These are phyloP conservation scores for Vicugna pacos DNA, from an alignment of 2,113 vertebrate species.

Conservation along the genomic window DNA sequence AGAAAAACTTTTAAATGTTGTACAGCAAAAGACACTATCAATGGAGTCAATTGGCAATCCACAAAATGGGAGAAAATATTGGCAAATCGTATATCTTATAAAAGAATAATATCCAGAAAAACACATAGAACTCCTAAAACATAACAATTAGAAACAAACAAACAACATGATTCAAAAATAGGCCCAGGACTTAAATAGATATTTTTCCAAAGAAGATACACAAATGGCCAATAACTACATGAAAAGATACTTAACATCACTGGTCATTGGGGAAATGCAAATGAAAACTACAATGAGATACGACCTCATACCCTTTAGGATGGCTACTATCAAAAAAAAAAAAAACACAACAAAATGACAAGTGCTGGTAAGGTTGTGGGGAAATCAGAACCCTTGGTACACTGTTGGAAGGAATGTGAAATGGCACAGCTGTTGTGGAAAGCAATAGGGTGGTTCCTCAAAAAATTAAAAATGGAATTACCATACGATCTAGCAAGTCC, in stretches of 20 bases:
- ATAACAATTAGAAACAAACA: background rate
- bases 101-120: background rate
- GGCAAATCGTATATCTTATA: background rate
- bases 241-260: too few relatives aligned
- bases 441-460: too few relatives aligned
- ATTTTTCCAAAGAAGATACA: background rate
- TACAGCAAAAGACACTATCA: too few relatives aligned
- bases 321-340: background rate
- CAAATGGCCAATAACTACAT: too few relatives aligned
- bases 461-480: too few relatives aligned
- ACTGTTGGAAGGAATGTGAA: too few relatives aligned
- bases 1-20: too few relatives aligned
- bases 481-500: too few relatives aligned
- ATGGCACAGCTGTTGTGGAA: too few relatives aligned
- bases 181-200: background rate
- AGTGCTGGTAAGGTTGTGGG: background rate
- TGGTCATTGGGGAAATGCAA: background rate
- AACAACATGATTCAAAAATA: background rate
- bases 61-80: background rate
- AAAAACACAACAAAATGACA: background rate
- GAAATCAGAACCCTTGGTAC: background rate
- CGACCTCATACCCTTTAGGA: background rate
- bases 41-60: background rate
- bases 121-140: background rate
- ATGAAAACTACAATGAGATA: background rate